Conservation (phyloP, 1,140 invertebrate genomes). For the Ectropis grisescens region DNA sequence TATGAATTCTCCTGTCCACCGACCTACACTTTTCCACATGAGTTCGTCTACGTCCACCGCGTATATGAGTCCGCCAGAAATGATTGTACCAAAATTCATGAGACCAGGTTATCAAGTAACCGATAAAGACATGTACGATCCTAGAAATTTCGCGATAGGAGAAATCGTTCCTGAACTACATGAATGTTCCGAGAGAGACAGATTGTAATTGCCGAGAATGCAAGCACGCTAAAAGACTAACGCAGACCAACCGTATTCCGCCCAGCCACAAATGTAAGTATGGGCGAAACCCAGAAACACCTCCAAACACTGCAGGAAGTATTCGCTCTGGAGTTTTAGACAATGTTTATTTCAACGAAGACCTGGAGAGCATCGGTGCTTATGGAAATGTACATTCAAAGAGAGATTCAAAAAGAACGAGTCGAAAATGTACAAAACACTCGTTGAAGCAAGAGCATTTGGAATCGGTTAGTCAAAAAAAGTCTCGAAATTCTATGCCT, state of each 20-base stretch:
- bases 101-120: slow-evolving; percentile 19
- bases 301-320: no score
- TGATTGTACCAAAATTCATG: slow-evolving; percentile 44
- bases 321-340: no score
- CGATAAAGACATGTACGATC: slow-evolving; percentile 20
- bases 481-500: slow-evolving; percentile 9
- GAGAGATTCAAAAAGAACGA: no score
- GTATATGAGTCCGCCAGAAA: slow-evolving; percentile 64
- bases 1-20: slow-evolving; percentile 30
- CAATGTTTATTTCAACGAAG: no score
- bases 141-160: slow-evolving; percentile 1
- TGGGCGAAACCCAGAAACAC: no score
- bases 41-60: slow-evolving; percentile 64
- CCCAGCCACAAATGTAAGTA: no score
- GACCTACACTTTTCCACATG: slow-evolving; percentile 46
- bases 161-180: slow-evolving; percentile 7
- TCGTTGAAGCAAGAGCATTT: background rate
- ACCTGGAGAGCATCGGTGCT: no score
- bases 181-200: slow-evolving; percentile 1
- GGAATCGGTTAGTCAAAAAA: slow-evolving; percentile 1
- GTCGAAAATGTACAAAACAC: no score
- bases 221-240: background rate
- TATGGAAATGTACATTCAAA: no score
- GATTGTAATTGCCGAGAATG: slow-evolving; percentile 11
- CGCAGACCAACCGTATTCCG: no score